These are phyloP conservation scores for Raja brachyura DNA, from an alignment of 2,113 vertebrate genomes.

Conservation along the genomic window DNA sequence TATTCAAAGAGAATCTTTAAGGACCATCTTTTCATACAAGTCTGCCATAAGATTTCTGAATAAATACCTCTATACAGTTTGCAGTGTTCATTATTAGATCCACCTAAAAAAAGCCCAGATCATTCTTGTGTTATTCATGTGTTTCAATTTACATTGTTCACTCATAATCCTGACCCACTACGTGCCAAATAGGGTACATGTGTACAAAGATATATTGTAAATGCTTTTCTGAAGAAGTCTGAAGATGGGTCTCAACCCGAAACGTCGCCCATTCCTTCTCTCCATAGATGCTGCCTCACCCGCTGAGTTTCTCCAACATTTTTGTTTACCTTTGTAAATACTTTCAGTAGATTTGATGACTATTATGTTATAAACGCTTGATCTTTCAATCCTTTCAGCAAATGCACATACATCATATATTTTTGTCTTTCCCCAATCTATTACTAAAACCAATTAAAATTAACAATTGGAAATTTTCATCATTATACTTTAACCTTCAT, in stretches of 20 bases:
- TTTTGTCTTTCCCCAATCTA: not conserved
- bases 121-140: not conserved
- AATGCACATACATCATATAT: not conserved
- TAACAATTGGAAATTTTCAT: not conserved
- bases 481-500: slow-evolving; percentile 3
- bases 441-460: not conserved
- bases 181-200: not conserved
- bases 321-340: not conserved
- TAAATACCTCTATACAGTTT: not conserved
- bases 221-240: too few species aligned
- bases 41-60: not conserved
- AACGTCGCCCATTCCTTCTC: too few species aligned
- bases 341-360: not conserved
- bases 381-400: not conserved
- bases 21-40: not conserved
- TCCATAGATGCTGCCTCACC: too few species aligned
- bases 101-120: not conserved
- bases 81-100: not conserved
- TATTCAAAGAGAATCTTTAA: not conserved
- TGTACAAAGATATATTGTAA: not conserved
- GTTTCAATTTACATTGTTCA: not conserved
- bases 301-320: too few species aligned
- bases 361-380: not conserved
- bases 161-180: not conserved
- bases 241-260: too few species aligned